Base-by-base conservation (phyloP, 2,888 invertebrate genomes). In the Crossocerus cetratus region DNA sequence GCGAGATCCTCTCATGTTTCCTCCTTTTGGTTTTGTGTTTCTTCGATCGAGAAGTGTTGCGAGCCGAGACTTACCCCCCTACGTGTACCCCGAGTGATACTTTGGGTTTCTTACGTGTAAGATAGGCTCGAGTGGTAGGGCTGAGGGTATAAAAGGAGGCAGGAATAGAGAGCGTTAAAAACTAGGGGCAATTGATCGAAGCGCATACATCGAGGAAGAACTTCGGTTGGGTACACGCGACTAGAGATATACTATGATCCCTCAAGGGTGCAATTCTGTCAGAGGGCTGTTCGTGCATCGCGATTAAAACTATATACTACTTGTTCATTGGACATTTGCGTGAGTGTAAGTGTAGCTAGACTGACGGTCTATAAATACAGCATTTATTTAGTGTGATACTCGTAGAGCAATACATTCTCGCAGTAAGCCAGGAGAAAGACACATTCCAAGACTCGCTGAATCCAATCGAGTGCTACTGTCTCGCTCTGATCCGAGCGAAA, bases 171-270 rank as follows among this genome's bases (percentile, higher is more conserved):
- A 56, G 42, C 32, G 32, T 32, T 32, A 32, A 56, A 43, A 69
- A 22, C 20, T n/a, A 44, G 16, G 53, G 70, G 60, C 68, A 65
- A 79, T 76, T 74, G 70, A 70, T 77, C 69, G 61, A 58, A 72
- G 57, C 56, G 42, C 21, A 21, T 60, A 64, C 78, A 71, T 54
- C 70, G 64, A 70, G 54, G 20, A 68, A 57, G 67, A 73, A 67
- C 43, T 56, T 63, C 55, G 14, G 16, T 20, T 14, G 21, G 20
- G 21, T 21, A 16, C 55, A 21, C 18, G n/a, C 49, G 18, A 18
- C 20, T 21, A 21, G 20, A 20, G 20, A 55, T 55, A 55, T 32
- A 32, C 32, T 32, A 5, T 3, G 11, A 32, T 32, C 32, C 32
- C 32, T 32, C 32, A 32, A 32, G 32, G 32, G 32, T 32, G 32